These are phyloP conservation scores for Clistopyga incitator DNA, from an alignment of 2,888 invertebrate species.

Conservation along the genomic window DNA sequence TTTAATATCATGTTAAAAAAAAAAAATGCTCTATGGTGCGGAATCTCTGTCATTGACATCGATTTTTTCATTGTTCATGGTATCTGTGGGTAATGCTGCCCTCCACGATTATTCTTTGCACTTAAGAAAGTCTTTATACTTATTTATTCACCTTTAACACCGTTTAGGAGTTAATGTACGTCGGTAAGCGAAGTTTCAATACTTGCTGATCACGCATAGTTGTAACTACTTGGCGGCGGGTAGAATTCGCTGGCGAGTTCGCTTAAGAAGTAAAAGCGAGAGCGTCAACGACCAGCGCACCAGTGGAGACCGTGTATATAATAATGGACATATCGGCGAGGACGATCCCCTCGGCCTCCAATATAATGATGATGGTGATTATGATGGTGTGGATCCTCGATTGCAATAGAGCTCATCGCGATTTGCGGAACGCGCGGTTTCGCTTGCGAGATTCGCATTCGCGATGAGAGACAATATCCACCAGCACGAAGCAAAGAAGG, in stretches of 20 bases:
- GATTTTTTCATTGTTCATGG: too few species aligned
- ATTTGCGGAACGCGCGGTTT: conserved; percentile 27
- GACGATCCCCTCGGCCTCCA: conserved; percentile 48
- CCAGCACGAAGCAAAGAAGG: neutral
- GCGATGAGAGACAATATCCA: conserved; percentile 8
- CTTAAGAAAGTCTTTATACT: neutral
- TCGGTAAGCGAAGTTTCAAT: conserved; percentile 4
- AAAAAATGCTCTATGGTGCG: too few species aligned
- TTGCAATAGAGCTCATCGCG: conserved; percentile 42
- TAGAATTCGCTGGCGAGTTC: neutral
- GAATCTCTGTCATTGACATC: neutral
- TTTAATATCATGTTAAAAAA: too few species aligned
- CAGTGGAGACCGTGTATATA: conserved; percentile 17
- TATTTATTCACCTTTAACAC: conserved; percentile 20
- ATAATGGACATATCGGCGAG: conserved; percentile 39
- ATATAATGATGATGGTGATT: conserved; percentile 41
- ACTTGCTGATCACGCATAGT: neutral
- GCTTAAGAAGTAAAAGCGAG: conserved; percentile 39
- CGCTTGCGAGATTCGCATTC: conserved; percentile 19
- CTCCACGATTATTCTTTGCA: neutral
- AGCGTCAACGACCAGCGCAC: conserved; percentile 37
- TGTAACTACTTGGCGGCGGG: neutral
- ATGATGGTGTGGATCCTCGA: conserved; percentile 29
- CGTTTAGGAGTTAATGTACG: conserved; percentile 27
- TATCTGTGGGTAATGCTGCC: neutral